Evolutionary conservation across 2,797 vertebrate species (phyloP).

Genomic region (Tenualosa ilisha): DNA sequence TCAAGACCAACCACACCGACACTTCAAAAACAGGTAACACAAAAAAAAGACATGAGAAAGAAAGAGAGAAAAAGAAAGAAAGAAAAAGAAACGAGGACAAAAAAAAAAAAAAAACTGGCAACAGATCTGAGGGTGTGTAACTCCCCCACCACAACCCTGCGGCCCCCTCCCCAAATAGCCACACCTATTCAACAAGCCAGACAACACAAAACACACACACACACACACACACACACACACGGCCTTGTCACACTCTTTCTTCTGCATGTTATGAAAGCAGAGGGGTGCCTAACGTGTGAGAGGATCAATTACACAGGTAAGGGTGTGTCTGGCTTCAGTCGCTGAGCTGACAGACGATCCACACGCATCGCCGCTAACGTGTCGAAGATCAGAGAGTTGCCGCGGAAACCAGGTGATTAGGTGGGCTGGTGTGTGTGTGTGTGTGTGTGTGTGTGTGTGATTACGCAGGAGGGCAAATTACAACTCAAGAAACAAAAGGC

Average conservation of each 20-base stretch:
- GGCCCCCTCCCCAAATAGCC: slow-evolving; percentile 31
- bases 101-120: slow-evolving; percentile 68
- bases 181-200: background rate
- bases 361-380: slow-evolving; percentile 19
- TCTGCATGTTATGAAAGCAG: slow-evolving; percentile 50
- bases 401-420: slow-evolving; percentile 29
- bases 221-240: background rate
- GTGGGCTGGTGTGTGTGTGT: background rate
- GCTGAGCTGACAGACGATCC: slow-evolving; percentile 31
- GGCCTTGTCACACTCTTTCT: slow-evolving; percentile 35
- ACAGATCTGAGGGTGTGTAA: slow-evolving; percentile 70
- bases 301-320: slow-evolving; percentile 60
- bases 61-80: background rate
- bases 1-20: slow-evolving; percentile 33
- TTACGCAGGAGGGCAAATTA: slow-evolving; percentile 53
- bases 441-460: slow-evolving; percentile 44
- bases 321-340: slow-evolving; percentile 51
- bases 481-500: slow-evolving; percentile 53
- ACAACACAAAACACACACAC: background rate
- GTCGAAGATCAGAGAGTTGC: slow-evolving; percentile 40
- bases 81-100: slow-evolving; percentile 40
- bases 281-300: slow-evolving; percentile 47
- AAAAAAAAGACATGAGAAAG: slow-evolving; percentile 46
- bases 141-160: background rate
- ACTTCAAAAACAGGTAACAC: slow-evolving; percentile 28